These are phyloP conservation scores for Sogatella furcifera DNA, from an alignment of 1,140 invertebrate species.

Conservation along the genomic window DNA sequence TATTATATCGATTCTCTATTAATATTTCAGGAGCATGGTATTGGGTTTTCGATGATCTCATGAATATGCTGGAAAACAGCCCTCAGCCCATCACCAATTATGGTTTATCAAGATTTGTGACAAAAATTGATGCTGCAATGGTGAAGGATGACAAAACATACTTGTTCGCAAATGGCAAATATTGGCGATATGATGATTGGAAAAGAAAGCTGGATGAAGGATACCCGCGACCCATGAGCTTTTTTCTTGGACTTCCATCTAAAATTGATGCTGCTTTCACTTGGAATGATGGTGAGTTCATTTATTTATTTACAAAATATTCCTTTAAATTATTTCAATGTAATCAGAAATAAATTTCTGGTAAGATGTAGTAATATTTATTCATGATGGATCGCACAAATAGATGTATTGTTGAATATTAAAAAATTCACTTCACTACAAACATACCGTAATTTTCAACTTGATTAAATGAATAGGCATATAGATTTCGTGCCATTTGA, in stretches of 20 bases:
- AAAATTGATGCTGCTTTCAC: constrained; percentile 50
- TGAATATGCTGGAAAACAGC: constrained; percentile 41
- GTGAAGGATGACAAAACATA: constrained; percentile 42
- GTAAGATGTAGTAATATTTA: no score
- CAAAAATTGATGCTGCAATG: constrained; percentile 58
- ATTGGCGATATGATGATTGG: constrained; percentile 57
- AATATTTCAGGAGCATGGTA: constrained; percentile 43
- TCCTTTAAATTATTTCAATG: no score
- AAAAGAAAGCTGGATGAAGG: constrained; percentile 43
- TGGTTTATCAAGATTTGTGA: constrained; percentile 47
- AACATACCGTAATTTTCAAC: no score
- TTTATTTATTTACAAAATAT: no score
- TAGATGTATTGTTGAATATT: no score
- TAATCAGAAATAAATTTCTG: no score
- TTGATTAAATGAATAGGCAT: no score
- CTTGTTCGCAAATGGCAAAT: constrained; percentile 38
- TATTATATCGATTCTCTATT: no score
- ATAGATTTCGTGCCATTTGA: no score
- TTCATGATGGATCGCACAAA: no score
- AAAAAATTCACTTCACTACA: no score
- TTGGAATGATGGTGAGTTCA: constrained; percentile 43
- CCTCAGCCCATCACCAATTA: constrained; percentile 45
- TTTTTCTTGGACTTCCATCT: constrained; percentile 52
- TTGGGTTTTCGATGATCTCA: constrained; percentile 52
- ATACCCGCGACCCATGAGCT: constrained; percentile 52